Conservation (phyloP, 1,140 invertebrate genomes). For the Drosophila neocordata region DNA sequence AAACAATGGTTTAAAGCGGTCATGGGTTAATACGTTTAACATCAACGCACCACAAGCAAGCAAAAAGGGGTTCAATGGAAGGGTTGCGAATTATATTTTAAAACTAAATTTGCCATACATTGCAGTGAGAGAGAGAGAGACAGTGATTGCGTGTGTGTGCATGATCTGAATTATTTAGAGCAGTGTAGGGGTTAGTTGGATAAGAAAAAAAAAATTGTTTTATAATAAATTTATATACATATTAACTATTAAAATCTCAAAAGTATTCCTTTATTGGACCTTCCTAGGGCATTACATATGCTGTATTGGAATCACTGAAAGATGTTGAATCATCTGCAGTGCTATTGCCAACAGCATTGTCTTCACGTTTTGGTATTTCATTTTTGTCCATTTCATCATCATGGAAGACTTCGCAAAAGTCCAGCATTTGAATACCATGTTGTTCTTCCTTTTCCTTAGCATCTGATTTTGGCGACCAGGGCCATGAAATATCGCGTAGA, state of each 20-base stretch:
- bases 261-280: not conserved
- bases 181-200: not conserved
- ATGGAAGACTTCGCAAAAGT: not conserved
- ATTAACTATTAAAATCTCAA: not conserved
- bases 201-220: not conserved
- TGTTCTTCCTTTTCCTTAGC: not conserved
- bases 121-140: too few relatives aligned
- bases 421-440: not conserved
- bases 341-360: not conserved
- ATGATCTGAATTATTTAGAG: not conserved
- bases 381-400: not conserved
- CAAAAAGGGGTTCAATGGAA: slow-evolving; percentile 31
- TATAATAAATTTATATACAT: too few relatives aligned
- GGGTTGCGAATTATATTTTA: slow-evolving; percentile 49
- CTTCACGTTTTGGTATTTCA: not conserved
- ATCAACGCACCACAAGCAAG: slow-evolving; percentile 54
- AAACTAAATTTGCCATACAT: slow-evolving; percentile 10
- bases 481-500: not conserved
- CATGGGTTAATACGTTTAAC: slow-evolving; percentile 77
- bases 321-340: not conserved
- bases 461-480: not conserved
- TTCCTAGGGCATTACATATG: not conserved
- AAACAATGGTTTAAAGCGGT: slow-evolving; percentile 75
- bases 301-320: not conserved
- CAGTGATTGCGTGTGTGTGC: not conserved